These are phyloP conservation scores for Anguilla obscura DNA, from an alignment of 2,797 vertebrate species.

Conservation along the genomic window DNA sequence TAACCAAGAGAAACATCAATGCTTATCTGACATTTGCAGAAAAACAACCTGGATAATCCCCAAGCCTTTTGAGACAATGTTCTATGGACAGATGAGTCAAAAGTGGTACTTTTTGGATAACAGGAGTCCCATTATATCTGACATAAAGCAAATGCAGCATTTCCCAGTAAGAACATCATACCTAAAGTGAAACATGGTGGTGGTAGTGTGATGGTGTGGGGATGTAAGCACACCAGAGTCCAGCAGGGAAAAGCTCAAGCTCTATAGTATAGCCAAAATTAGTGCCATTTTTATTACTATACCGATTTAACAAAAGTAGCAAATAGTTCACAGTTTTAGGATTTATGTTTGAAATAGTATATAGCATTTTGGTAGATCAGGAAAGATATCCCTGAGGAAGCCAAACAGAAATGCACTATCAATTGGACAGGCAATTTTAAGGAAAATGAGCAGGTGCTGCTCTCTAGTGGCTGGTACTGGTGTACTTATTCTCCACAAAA, in stretches of 20 bases:
- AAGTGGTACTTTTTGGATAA: no score
- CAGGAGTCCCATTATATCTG: no score
- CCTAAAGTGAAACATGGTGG: no score
- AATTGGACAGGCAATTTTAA: neutral
- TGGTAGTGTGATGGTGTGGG: no score
- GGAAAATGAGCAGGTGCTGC: neutral
- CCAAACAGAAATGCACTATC: neutral
- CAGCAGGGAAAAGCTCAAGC: neutral
- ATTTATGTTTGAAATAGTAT: neutral
- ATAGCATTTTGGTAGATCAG: neutral
- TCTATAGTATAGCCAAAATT: neutral
- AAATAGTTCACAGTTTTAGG: neutral
- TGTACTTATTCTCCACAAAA: conserved; percentile 67
- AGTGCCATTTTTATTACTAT: neutral
- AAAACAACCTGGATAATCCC: no score
- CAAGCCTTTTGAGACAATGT: no score
- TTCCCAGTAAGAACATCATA: no score
- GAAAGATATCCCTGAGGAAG: neutral
- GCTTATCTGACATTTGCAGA: no score
- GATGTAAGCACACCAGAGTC: no score
- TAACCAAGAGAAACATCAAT: no score
- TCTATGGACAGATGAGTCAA: no score
- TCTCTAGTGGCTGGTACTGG: conserved; percentile 9
- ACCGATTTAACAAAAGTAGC: neutral
- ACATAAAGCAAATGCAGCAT: no score